These are phyloP conservation scores for Eueides isabella DNA, from an alignment of 1,140 invertebrate species.

Conservation along the genomic window DNA sequence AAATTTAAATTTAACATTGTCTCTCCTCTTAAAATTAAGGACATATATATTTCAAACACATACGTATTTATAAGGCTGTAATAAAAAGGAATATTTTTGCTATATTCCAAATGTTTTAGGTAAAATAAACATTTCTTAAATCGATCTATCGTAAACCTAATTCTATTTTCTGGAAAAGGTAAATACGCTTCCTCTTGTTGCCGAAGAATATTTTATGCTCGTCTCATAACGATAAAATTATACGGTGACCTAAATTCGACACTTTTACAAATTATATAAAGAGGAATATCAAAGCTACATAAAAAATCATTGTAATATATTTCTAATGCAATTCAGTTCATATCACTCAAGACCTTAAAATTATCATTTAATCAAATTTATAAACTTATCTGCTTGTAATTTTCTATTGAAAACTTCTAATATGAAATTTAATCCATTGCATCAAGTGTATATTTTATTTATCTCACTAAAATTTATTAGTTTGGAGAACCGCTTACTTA, in stretches of 20 bases:
- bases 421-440: neutral
- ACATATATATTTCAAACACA: too few relatives aligned
- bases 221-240: constrained; percentile 38
- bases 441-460: neutral
- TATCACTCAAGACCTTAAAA: neutral
- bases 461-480: neutral
- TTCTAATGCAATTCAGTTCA: neutral
- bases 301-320: too few relatives aligned
- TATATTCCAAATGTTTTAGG: neutral
- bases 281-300: neutral
- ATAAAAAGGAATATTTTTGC: too few relatives aligned
- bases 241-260: constrained; percentile 32
- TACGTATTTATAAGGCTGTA: too few relatives aligned
- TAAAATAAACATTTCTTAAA: neutral
- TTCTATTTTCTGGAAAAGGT: neutral
- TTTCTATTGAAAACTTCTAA: neutral
- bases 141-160: neutral
- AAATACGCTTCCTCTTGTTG: neutral
- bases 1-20: too few relatives aligned
- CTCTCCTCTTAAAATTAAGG: too few relatives aligned
- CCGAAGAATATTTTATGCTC: neutral
- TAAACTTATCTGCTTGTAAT: neutral
- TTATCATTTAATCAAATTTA: too few relatives aligned
- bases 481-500: neutral
- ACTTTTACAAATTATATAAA: constrained; percentile 15